Evolutionary conservation across 2,797 vertebrate species (phyloP).

Genomic region (Oreochromis mossambicus): DNA sequence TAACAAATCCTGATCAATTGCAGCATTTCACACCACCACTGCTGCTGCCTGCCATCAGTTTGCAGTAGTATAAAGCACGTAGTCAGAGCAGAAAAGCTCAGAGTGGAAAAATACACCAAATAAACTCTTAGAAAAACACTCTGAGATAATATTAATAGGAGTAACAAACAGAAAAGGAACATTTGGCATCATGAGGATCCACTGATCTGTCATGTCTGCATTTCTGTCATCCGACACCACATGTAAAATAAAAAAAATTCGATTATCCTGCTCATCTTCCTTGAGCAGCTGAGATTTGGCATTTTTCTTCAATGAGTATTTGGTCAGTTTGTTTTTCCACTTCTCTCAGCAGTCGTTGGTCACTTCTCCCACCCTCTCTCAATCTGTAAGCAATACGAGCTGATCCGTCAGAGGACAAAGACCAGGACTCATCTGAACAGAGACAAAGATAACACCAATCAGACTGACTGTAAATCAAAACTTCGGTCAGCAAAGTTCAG

Average conservation of each 20-base stretch:
- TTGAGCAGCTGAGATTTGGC: conserved; percentile 39
- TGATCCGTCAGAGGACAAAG: neutral
- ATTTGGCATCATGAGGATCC: neutral
- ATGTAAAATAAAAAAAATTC: neutral
- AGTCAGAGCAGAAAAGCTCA: neutral
- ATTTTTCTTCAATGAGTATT: neutral
- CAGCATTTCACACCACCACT: neutral
- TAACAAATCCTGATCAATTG: neutral
- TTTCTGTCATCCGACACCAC: neutral
- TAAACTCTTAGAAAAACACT: neutral
- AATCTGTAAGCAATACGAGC: neutral
- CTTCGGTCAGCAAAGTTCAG: neutral
- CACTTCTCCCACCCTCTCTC: neutral
- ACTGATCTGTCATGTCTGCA: neutral
- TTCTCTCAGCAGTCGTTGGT: neutral
- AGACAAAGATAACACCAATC: neutral
- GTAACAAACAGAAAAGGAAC: neutral
- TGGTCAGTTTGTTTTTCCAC: conserved; percentile 5
- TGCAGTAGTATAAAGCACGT: conserved; percentile 8
- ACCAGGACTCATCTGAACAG: conserved; percentile 31
- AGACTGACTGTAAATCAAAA: neutral
- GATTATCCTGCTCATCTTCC: neutral
- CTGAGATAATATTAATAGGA: neutral
- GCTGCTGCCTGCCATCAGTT: neutral
- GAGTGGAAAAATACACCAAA: neutral